A percentile compares a stretch with the other conserved stretches of the same genome.
Evolutionary conservation across 2,113 vertebrate genomes (phyloP).

Genomic region (Microtus ochrogaster): DNA sequence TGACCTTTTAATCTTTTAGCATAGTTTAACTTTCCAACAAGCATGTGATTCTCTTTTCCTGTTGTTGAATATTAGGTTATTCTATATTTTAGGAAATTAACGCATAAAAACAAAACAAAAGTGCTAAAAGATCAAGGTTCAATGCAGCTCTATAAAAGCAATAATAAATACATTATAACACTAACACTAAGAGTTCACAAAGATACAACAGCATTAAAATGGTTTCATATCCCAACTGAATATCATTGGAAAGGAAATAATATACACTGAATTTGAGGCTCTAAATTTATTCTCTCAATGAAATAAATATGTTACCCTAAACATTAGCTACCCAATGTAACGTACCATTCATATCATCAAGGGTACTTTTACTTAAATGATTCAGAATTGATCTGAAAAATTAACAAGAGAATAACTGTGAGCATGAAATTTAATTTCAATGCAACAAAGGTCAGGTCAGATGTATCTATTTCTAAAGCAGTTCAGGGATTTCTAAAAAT

Average conservation of each 20-base stretch:
- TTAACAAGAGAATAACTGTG: neutral
- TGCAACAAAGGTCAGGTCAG: neutral
- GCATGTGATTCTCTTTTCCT: neutral
- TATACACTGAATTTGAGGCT: neutral
- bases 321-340: neutral
- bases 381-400: neutral
- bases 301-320: neutral
- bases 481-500: neutral
- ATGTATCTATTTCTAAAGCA: neutral
- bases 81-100: constrained; percentile 9
- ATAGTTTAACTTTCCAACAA: constrained; percentile 39
- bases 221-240: neutral
- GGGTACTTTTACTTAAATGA: neutral
- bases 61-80: neutral
- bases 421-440: neutral
- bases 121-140: neutral
- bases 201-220: constrained; percentile 4
- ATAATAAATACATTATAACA: neutral
- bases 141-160: neutral
- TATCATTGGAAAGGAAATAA: neutral
- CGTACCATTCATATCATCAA: neutral
- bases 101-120: neutral
- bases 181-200: neutral
- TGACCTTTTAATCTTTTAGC: constrained; percentile 3
- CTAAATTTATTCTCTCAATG: neutral